Evolutionary conservation across 2,113 vertebrate genomes (phyloP).

Genomic region (Colius striatus): DNA sequence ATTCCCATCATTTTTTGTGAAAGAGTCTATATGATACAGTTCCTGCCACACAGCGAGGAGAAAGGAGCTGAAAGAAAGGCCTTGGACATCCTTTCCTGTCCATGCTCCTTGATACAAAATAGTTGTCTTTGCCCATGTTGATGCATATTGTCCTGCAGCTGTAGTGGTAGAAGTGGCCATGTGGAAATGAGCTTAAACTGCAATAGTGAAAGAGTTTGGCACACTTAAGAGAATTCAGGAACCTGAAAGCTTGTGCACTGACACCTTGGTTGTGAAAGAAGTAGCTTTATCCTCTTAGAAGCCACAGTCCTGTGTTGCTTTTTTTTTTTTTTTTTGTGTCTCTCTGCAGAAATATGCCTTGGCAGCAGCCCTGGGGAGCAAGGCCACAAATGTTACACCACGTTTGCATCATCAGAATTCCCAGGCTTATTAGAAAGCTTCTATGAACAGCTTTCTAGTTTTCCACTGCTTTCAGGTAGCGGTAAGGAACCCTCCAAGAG

Average conservation of each 20-base stretch:
- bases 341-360: not conserved
- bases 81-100: not conserved
- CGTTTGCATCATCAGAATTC: not conserved
- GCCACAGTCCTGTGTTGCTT: accelerated
- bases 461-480: accelerated
- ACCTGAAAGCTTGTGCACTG: not conserved
- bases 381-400: not conserved
- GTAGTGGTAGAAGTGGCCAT: not conserved
- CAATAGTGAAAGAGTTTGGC: not conserved
- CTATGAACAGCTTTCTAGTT: not conserved
- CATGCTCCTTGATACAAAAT: not conserved
- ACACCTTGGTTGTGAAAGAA: not conserved
- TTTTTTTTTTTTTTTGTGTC: not conserved
- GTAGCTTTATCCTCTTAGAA: not conserved
- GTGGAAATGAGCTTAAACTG: not conserved
- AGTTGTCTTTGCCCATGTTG: not conserved
- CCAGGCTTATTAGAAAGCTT: not conserved
- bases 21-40: not conserved
- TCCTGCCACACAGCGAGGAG: not conserved
- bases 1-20: not conserved
- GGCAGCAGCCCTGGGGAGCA: not conserved
- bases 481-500: accelerated
- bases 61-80: not conserved
- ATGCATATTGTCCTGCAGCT: not conserved
- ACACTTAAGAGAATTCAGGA: not conserved